phyloP scores from a whole-genome alignment of 2,113 vertebrate genomes.

The Tauraco erythrolophus region DNA sequence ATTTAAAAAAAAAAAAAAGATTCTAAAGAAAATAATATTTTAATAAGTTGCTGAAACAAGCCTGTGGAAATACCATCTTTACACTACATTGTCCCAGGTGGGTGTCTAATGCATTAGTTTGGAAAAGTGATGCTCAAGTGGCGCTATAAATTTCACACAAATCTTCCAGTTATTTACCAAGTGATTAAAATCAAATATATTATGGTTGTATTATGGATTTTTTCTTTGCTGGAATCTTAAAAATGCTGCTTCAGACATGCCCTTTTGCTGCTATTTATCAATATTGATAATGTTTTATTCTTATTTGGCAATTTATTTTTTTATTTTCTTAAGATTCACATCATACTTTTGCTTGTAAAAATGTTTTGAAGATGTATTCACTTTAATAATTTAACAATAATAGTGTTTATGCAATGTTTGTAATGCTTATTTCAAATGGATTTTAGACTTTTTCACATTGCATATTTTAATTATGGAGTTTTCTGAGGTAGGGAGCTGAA shows the following conservation, averaged over 20 bases:
- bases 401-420: background rate
- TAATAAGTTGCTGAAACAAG: background rate
- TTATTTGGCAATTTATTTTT: background rate
- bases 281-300: background rate
- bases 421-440: background rate
- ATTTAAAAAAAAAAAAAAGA: background rate
- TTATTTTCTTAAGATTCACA: background rate
- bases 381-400: background rate
- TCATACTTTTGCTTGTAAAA: background rate
- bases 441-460: background rate
- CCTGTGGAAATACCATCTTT: background rate
- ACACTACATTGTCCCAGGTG: background rate
- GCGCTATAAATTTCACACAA: background rate
- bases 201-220: background rate
- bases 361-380: background rate
- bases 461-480: background rate
- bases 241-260: background rate
- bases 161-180: background rate
- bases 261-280: background rate
- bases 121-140: background rate
- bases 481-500: background rate
- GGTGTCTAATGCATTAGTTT: background rate
- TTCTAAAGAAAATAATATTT: background rate
- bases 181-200: slow-evolving; percentile 24
- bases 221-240: background rate